Base-by-base conservation (phyloP, 2,797 vertebrate genomes). In the Girardinus metallicus region DNA sequence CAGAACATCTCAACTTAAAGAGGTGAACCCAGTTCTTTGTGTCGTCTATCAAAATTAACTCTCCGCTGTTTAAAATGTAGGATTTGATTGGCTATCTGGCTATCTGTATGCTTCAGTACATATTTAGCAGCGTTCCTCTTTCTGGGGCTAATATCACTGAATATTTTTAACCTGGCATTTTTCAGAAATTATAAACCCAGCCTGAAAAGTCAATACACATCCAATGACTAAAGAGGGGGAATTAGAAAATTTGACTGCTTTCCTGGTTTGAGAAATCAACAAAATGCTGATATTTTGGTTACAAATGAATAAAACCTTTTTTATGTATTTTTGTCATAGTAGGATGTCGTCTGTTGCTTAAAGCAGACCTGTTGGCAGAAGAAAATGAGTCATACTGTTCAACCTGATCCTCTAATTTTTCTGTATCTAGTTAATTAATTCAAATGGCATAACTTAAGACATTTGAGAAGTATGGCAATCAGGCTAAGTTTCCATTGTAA, bases 1-100 rank as follows among this genome's bases (percentile, higher is more conserved):
- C 36, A 73, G 44, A 76, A 86, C 57, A 80, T 87, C 6, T 83
- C 81, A 57, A 88, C 73, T 88, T 90, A 87, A 34, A 82, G 70
- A 82, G 31, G 80, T 72, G 72, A 70, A 62, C 49, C 34, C 29
- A 39, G 78, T 39, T 83, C 68, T 76, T 10, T 76, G 26, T 81
- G 64, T 49, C n/a, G 80, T 29, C 80, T 75, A 64, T 80, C 36
- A 39, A 60, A 29, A 51, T 78, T 76, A 74, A 81, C 83, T 74
- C 34, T 80, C 71, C 55, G 21, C 55, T 55, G 62, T 64, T 60
- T 83, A 21, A 78, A 76, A 75, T 71, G 60, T 57, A 41, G 36
- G 57, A 76, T 74, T 73, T 74, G 57, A 10, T n/a, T 5, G 8
- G 10, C 49, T 72, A 44, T 53, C 10, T 29, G 36, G 36, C 9